phyloP scores from a whole-genome alignment of 2,797 vertebrate genomes.

The Eptatretus atami region DNA sequence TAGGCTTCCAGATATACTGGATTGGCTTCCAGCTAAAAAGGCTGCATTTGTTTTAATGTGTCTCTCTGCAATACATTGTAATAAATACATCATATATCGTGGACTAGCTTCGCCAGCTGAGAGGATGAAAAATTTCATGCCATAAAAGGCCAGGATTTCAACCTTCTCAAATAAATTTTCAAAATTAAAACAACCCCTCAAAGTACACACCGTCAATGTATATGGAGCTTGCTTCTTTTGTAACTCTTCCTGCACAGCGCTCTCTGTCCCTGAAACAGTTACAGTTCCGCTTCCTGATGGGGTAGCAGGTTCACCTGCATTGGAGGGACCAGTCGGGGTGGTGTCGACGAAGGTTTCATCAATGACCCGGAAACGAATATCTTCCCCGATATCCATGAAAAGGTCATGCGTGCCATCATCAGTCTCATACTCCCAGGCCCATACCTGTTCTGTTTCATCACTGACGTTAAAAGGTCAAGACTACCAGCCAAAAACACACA shows the following conservation, averaged over 20 bases:
- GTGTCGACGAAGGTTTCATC: slow-evolving; percentile 75
- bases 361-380: slow-evolving; percentile 59
- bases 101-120: too few species aligned
- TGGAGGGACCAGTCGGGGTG: slow-evolving; percentile 50
- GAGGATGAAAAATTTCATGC: too few species aligned
- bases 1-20: too few species aligned
- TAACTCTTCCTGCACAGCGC: slow-evolving; percentile 19
- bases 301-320: slow-evolving; percentile 15
- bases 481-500: neutral
- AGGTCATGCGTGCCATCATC: slow-evolving; percentile 89
- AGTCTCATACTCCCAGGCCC: slow-evolving; percentile 95
- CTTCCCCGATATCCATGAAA: slow-evolving; percentile 90
- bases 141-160: too few species aligned
- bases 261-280: neutral
- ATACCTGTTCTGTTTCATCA: slow-evolving; percentile 75
- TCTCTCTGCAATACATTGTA: too few species aligned
- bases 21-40: too few species aligned
- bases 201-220: slow-evolving; percentile 37
- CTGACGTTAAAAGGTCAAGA: slow-evolving; percentile 14
- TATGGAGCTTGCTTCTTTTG: slow-evolving; percentile 52
- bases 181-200: too few species aligned
- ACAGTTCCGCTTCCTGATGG: slow-evolving; percentile 9
- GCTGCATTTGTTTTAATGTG: too few species aligned
- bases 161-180: too few species aligned
- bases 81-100: too few species aligned